Percentiles rank a stretch among this genome's conserved stretches.
phyloP scores from a whole-genome alignment of 2,888 invertebrate genomes.

The Patella caerulea region DNA sequence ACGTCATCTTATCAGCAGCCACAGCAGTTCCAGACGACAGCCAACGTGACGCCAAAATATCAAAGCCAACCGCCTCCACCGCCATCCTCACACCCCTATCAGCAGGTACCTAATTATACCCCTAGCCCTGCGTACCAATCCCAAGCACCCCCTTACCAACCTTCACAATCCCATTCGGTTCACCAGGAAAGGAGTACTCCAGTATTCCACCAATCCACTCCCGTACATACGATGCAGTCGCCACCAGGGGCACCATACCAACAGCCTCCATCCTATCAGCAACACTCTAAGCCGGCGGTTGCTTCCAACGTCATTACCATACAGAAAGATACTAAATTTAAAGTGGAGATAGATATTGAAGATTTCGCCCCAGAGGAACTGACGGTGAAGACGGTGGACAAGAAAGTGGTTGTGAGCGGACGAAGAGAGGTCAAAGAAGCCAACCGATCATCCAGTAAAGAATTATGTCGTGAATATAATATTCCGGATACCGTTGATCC shows the following conservation, averaged over 20 bases:
- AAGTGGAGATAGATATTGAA: conserved; percentile 67
- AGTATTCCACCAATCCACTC: conserved; percentile 23
- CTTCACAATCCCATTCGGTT: neutral
- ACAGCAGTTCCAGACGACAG: conserved; percentile 43
- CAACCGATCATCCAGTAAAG: conserved; percentile 63
- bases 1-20: conserved; percentile 30
- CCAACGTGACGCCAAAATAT: conserved; percentile 30
- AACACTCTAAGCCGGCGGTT: neutral
- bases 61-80: conserved; percentile 45
- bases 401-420: conserved; percentile 64
- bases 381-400: conserved; percentile 67
- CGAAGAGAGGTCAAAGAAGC: conserved; percentile 64
- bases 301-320: conserved; percentile 39
- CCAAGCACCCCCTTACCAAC: conserved; percentile 5
- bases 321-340: conserved; percentile 59
- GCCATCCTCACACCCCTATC: conserved; percentile 25
- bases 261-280: conserved; percentile 21
- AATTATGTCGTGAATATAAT: conserved; percentile 67
- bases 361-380: conserved; percentile 70
- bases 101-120: conserved; percentile 21
- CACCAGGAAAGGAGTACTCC: neutral
- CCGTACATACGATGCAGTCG: conserved; percentile 19
- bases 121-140: conserved; percentile 9
- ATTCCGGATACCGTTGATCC: conserved; percentile 70
- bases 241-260: conserved; percentile 30